Evolutionary conservation across 23 tunicate genomes (phyloP).

Genomic region (Phallusia fumigata): DNA sequence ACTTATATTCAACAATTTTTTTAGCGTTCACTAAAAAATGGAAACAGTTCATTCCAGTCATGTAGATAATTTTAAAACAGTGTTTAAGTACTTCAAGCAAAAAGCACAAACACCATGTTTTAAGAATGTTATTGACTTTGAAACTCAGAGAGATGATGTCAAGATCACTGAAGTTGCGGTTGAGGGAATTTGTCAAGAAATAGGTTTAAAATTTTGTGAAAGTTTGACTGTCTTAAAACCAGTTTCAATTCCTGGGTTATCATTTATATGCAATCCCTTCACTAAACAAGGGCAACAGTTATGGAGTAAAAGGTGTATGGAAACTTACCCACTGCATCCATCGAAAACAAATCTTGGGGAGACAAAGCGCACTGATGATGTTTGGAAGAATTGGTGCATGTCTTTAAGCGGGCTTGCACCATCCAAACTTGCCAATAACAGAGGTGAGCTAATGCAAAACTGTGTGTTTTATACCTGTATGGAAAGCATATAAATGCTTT

Average conservation of each 20-base stretch:
- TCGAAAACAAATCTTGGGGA: conserved; percentile 48
- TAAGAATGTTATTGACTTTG: conserved; percentile 71
- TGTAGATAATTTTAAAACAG: conserved; percentile 53
- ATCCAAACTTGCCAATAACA: not conserved
- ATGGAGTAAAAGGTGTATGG: conserved; percentile 56
- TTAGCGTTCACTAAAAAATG: not conserved
- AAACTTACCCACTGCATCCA: conserved; percentile 37
- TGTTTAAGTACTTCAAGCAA: conserved; percentile 90
- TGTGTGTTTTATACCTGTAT: too few species aligned
- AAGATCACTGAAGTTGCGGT: not conserved
- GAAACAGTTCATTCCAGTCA: not conserved
- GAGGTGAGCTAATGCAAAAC: not conserved
- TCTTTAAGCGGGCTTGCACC: not conserved
- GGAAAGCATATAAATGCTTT: too few species aligned
- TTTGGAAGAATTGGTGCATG: conserved; percentile 35
- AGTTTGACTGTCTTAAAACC: conserved; percentile 34
- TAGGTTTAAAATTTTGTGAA: conserved; percentile 28
- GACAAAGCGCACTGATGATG: not conserved
- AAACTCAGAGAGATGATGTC: not conserved
- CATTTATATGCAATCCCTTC: conserved; percentile 64
- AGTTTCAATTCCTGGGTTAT: conserved; percentile 63
- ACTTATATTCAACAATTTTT: not conserved
- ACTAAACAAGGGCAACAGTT: conserved; percentile 30
- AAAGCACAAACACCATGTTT: conserved; percentile 51
- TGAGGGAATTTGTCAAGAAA: not conserved